Evolutionary conservation across 2,113 vertebrate species (phyloP).

Genomic region (Ancistrus triradiatus): DNA sequence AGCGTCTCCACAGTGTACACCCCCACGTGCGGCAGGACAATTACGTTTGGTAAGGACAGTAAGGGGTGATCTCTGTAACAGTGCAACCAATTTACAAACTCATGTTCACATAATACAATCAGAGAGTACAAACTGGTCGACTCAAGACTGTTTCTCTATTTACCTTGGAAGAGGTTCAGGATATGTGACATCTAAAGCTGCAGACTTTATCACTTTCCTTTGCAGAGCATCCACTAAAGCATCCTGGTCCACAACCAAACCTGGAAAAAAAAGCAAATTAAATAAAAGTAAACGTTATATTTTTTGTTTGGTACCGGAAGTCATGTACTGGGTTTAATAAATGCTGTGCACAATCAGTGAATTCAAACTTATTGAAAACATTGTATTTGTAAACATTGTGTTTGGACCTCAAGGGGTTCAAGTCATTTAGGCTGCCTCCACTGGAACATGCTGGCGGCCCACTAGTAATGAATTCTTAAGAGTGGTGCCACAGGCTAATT

Average conservation of each 20-base stretch:
- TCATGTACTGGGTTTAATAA: no score
- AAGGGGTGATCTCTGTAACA: conserved; percentile 51
- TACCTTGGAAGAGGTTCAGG: conserved; percentile 70
- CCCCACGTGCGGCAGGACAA: conserved; percentile 55
- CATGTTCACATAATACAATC: not conserved
- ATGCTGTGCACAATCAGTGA: no score
- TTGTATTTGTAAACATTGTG: no score
- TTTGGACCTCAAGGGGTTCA: no score
- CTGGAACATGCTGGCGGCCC: no score
- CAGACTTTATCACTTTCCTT: conserved; percentile 47
- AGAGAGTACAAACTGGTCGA: no score
- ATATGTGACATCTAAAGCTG: conserved; percentile 65
- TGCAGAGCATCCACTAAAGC: conserved; percentile 62
- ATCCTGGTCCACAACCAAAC: conserved; percentile 65
- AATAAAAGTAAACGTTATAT: no score
- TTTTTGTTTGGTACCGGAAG: no score
- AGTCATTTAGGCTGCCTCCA: no score
- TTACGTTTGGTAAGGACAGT: conserved; percentile 49
- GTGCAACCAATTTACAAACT: not conserved
- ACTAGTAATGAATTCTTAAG: no score
- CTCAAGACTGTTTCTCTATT: not conserved
- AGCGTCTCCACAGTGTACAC: conserved; percentile 47
- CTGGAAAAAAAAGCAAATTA: conserved; percentile 38
- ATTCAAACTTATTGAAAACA: no score
- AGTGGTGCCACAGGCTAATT: no score